Evolutionary conservation across 2,888 invertebrate genomes (phyloP).

Genomic region (Coronaproctus castanopsis): DNA sequence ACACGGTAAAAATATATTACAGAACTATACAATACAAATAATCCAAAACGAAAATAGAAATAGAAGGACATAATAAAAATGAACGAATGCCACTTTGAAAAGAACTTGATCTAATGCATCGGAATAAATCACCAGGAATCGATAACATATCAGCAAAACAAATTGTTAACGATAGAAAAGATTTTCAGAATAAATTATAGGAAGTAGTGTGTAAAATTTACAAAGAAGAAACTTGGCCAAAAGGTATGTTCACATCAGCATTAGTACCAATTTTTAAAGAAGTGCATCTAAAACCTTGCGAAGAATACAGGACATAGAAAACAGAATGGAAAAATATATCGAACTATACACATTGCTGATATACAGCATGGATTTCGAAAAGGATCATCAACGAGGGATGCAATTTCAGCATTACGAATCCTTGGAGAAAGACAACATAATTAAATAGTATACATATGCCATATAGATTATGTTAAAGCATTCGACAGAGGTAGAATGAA

Average conservation of each 20-base stretch:
- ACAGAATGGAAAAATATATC: too few species aligned
- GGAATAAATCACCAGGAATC: background rate
- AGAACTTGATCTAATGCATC: background rate
- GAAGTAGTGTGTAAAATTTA: background rate
- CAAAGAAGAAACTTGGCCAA: background rate
- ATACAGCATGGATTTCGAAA: too few species aligned
- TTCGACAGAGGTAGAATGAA: too few species aligned
- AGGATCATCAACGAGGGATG: too few species aligned
- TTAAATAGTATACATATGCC: too few species aligned
- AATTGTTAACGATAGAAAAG: background rate
- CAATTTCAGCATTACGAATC: too few species aligned
- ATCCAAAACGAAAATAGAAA: background rate
- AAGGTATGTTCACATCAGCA: background rate
- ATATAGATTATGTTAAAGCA: too few species aligned
- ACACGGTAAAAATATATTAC: background rate
- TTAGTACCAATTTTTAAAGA: background rate
- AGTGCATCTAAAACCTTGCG: background rate
- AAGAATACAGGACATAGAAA: too few species aligned
- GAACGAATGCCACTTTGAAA: background rate
- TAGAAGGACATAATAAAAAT: background rate
- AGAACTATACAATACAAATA: background rate
- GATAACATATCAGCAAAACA: background rate
- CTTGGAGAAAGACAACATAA: too few species aligned
- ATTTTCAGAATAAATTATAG: background rate
- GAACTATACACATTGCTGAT: too few species aligned